Percentiles rank a stretch among this genome's conserved stretches.
Conservation (phyloP, 2,888 invertebrate species). For the Portevinia maculata region DNA sequence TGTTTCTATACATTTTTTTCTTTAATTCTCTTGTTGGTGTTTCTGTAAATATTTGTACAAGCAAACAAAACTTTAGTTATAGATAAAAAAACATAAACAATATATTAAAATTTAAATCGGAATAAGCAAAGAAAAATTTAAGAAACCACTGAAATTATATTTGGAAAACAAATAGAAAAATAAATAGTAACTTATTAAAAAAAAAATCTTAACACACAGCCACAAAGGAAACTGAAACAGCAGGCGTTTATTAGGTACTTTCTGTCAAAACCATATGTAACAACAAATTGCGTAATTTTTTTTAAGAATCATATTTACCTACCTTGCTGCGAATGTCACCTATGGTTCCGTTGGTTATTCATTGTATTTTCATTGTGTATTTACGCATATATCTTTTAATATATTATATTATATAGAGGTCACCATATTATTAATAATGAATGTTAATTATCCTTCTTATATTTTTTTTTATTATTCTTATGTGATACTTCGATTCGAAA, state of each 20-base stretch:
- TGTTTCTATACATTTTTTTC: slow-evolving; percentile 39
- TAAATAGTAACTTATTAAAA: slow-evolving; percentile 12
- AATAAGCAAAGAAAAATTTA: slow-evolving; percentile 22
- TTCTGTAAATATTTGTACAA: slow-evolving; percentile 80
- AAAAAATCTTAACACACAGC: slow-evolving; percentile 12
- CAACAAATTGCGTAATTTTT: neutral
- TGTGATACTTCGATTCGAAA: slow-evolving; percentile 70
- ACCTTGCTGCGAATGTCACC: neutral
- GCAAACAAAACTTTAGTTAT: slow-evolving; percentile 72
- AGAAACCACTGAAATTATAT: slow-evolving; percentile 52
- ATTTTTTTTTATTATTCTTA: slow-evolving; percentile 37
- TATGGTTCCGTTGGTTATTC: slow-evolving; percentile 1
- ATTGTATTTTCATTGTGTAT: slow-evolving; percentile 58
- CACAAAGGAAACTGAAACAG: slow-evolving; percentile 21
- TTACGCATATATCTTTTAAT: slow-evolving; percentile 50
- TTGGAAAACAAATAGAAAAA: slow-evolving; percentile 48
- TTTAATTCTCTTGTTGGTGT: slow-evolving; percentile 75
- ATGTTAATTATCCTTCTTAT: slow-evolving; percentile 33
- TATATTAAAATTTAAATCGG: slow-evolving; percentile 52
- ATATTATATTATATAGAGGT: slow-evolving; percentile 42
- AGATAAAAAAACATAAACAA: slow-evolving; percentile 41
- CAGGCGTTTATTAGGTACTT: no score
- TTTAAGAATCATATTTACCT: neutral
- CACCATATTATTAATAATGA: slow-evolving; percentile 40
- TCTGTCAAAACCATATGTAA: no score